These are phyloP conservation scores for Philhelius pedissequus DNA, from an alignment of 2,888 invertebrate genomes.

Conservation along the genomic window DNA sequence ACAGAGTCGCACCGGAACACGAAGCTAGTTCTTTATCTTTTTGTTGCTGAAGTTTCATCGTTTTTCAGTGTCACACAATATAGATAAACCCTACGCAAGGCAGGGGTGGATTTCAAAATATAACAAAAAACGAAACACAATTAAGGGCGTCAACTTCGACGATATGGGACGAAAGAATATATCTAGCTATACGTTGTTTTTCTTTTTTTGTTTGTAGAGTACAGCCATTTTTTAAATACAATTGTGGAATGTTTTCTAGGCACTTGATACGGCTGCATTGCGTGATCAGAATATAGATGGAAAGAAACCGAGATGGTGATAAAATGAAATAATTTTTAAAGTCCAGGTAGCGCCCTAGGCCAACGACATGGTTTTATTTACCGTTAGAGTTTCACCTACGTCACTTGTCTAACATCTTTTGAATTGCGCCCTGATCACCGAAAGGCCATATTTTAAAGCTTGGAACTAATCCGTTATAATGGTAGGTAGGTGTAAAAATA, in stretches of 20 bases:
- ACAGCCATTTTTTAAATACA: no score
- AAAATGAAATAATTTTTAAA: no score
- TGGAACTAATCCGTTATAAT: background rate
- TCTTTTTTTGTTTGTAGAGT: no score
- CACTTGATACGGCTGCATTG: no score
- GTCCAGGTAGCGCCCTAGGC: no score
- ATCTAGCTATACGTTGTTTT: no score
- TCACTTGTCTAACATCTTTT: no score
- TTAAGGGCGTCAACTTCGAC: no score
- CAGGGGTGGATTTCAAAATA: background rate
- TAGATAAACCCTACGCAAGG: background rate
- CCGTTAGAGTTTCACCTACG: background rate
- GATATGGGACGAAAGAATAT: no score
- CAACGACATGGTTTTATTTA: background rate
- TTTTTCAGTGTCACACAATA: slow-evolving; percentile 24
- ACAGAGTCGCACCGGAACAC: background rate
- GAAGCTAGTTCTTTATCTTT: background rate
- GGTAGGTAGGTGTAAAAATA: background rate
- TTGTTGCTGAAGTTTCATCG: slow-evolving; percentile 35
- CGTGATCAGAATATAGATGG: no score
- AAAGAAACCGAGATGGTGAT: no score
- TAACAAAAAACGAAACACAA: background rate
- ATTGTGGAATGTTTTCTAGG: no score
- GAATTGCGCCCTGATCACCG: background rate
- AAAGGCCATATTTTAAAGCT: background rate